Conservation (phyloP, 1,140 invertebrate genomes). For the Zaprionus inermis region DNA sequence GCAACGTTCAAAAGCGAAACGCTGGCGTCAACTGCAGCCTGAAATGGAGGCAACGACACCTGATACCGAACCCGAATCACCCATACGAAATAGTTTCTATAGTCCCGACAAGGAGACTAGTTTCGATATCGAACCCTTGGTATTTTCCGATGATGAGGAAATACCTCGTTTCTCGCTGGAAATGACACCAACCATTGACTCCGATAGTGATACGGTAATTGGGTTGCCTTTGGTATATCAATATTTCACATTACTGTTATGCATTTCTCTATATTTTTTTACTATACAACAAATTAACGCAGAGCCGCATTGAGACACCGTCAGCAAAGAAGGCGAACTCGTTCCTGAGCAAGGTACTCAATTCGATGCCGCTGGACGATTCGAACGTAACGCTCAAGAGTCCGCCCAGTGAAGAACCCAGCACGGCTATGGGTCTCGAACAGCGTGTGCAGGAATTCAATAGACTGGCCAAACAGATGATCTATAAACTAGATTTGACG, state of each 20-base stretch:
- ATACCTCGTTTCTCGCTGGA: conserved; percentile 85
- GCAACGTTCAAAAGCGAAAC: conserved; percentile 34
- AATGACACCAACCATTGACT: conserved; percentile 82
- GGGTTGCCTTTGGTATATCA: conserved; percentile 28
- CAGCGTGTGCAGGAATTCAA: conserved; percentile 85
- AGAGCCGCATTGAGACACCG: conserved; percentile 83
- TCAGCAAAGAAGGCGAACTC: conserved; percentile 72
- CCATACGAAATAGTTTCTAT: conserved; percentile 86
- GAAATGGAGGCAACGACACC: conserved; percentile 50
- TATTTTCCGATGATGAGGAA: conserved; percentile 89
- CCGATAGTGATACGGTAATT: conserved; percentile 84
- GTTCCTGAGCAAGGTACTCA: conserved; percentile 70
- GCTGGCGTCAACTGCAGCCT: conserved; percentile 67
- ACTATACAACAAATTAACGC: neutral
- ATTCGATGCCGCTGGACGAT: conserved; percentile 66
- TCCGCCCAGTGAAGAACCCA: conserved; percentile 50
- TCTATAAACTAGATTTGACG: conserved; percentile 88
- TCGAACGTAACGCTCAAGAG: conserved; percentile 75
- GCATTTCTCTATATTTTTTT: conserved; percentile 14
- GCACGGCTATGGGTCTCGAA: conserved; percentile 49
- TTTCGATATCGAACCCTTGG: conserved; percentile 86
- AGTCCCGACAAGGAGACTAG: conserved; percentile 87
- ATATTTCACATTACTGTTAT: conserved; percentile 18
- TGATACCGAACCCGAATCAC: conserved; percentile 64
- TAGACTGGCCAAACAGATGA: conserved; percentile 87